Percentiles rank a stretch among this genome's conserved stretches.
Evolutionary conservation across 2,797 vertebrate species (phyloP).

Genomic region (Sebastes itinus): DNA sequence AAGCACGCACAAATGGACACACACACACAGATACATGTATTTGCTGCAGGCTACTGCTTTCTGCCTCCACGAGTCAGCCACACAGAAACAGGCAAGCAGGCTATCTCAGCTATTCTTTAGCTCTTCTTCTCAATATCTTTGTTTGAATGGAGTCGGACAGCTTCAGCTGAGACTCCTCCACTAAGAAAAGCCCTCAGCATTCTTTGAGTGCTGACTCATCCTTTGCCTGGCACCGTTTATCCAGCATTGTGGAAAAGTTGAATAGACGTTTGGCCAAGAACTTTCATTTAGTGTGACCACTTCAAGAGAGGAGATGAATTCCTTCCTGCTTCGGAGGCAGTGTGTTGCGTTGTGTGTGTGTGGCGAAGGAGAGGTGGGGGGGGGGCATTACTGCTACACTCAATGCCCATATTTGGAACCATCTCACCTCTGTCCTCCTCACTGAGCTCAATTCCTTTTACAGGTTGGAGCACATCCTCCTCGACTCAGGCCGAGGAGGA

Average conservation of each 20-base stretch:
- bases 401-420: constrained; percentile 82
- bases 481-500: constrained; percentile 20
- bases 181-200: constrained; percentile 45
- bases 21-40: constrained; percentile 18
- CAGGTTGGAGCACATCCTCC: constrained; percentile 80
- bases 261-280: constrained; percentile 23
- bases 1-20: constrained; percentile 13
- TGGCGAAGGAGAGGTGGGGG: neutral
- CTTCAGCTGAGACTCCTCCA: constrained; percentile 18
- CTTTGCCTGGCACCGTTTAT: constrained; percentile 43
- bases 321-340: constrained; percentile 52
- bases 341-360: neutral
- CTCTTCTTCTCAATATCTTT: constrained; percentile 5
- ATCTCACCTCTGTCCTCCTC: constrained; percentile 64
- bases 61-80: constrained; percentile 39
- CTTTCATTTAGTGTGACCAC: constrained; percentile 39
- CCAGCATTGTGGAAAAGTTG: constrained; percentile 44
- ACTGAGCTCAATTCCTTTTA: constrained; percentile 80
- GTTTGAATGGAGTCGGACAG: constrained; percentile 38
- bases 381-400: constrained; percentile 51
- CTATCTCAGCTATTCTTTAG: constrained; percentile 41
- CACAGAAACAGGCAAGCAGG: constrained; percentile 43
- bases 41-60: constrained; percentile 68
- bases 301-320: constrained; percentile 55
- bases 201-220: constrained; percentile 62